Evolutionary conservation across 2,797 vertebrate genomes (phyloP).

Genomic region (Anguilla anguilla): DNA sequence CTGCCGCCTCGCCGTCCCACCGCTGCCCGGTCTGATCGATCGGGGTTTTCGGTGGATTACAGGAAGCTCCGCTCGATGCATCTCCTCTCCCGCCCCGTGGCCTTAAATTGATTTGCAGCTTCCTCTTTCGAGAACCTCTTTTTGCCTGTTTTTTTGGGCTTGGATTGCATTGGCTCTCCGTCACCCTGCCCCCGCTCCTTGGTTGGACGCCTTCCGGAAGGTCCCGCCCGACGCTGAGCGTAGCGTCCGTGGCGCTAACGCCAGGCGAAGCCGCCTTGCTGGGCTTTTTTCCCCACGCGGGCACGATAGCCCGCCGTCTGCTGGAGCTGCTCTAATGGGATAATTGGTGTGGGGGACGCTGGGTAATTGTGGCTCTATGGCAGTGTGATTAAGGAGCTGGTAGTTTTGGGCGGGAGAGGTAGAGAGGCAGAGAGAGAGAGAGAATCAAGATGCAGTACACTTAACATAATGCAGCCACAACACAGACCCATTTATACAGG

Average conservation of each 20-base stretch:
- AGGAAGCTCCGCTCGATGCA: neutral
- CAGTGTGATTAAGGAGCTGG: slow-evolving; percentile 5
- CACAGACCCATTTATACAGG: neutral
- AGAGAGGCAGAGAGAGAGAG: neutral
- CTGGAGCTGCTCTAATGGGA: slow-evolving; percentile 55
- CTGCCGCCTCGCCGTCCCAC: neutral
- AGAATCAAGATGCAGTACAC: too few relatives aligned
- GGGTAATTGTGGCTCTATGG: slow-evolving; percentile 59
- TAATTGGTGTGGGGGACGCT: slow-evolving; percentile 61
- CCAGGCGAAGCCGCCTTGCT: neutral
- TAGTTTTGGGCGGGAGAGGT: neutral
- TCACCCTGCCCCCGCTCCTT: neutral
- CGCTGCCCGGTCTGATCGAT: neutral
- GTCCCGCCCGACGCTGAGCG: neutral
- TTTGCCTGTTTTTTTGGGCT: neutral
- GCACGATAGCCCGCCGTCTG: neutral
- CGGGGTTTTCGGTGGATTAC: neutral
- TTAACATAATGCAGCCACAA: neutral
- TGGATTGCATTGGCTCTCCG: neutral
- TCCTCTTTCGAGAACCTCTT: neutral
- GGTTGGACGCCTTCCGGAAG: neutral
- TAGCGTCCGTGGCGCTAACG: neutral
- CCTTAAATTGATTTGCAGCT: neutral
- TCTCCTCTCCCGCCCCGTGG: neutral
- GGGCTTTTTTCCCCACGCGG: neutral